Evolutionary conservation across 2,113 vertebrate genomes (phyloP), one percentile per base, ranked within the genome.

Genomic region (Entomyzon cyanotis): DNA sequence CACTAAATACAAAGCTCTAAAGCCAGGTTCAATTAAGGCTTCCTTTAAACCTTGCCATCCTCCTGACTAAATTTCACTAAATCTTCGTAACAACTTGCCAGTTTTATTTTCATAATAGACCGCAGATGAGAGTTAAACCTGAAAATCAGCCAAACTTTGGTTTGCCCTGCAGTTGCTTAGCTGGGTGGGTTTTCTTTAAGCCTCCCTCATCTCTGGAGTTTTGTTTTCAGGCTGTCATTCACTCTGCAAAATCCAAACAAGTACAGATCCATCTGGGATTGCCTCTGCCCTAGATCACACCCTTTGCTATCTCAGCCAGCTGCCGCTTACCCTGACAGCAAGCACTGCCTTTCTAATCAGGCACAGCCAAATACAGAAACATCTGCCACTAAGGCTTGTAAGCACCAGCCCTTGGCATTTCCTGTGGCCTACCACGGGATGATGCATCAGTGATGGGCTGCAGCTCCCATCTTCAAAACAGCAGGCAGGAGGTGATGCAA

Each of bases 21-120:
- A 85, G 52, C 15, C 52, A 80, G 19, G 25, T 85, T 91, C 63
- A 90, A 49, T 84, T 84, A 91, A 90, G 78, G 59, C 31, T 89
- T 87, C 62, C 63, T 73, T 87, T 92, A 93, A 86, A 91, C 41
- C 41, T 77, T 56, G 47, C 37, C 74, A 65, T 62, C 71, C 35
- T 93, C 71, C 88, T 91, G 75, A 89, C 68, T 78, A 70, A 56
- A 63, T 25, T 86, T 86, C 71, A 81, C 17, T 90, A 68, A 53
- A 69, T 46, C 60, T 89, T 94, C 83, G 23, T 5, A 92, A 71
- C 69, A 93, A 75, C 60, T 84, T 90, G 83, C 18, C 83, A 58
- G 85, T 81, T 94, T 88, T 96, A 79, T 95, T 97, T 95, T 71
- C 44, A 9, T 70, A 70, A 90, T 6, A 93, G 47, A 95, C 92